Conservation (phyloP, 2,113 vertebrate species). For the Camelus dromedarius region DNA sequence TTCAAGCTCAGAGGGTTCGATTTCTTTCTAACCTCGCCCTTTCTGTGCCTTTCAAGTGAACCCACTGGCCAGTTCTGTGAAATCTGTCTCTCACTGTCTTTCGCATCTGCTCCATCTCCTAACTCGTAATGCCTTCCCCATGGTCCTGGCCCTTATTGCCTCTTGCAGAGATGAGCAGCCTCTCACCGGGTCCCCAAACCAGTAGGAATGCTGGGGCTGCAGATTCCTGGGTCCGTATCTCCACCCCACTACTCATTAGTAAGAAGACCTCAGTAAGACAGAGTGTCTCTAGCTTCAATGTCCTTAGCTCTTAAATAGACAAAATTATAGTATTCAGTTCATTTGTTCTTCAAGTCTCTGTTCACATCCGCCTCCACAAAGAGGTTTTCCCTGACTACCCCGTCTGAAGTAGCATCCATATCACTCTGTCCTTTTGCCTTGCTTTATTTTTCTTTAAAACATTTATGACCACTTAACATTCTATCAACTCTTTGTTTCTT, state of each 20-base stretch:
- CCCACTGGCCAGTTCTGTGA: neutral
- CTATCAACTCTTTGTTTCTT: neutral
- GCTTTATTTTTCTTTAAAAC: neutral
- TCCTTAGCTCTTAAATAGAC: neutral
- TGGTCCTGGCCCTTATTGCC: neutral
- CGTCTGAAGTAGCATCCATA: neutral
- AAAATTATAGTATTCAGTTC: neutral
- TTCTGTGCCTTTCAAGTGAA: neutral
- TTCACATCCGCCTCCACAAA: neutral
- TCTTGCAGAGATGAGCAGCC: neutral
- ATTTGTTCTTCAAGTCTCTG: neutral
- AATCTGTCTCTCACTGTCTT: neutral
- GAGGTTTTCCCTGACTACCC: neutral
- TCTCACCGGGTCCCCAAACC: neutral
- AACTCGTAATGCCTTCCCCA: fast-evolving
- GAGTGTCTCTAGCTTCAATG: neutral
- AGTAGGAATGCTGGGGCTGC: neutral
- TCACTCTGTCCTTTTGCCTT: neutral
- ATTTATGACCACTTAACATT: neutral
- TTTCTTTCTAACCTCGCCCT: neutral
- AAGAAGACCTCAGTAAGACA: neutral
- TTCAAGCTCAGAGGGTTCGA: neutral
- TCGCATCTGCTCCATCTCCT: neutral
- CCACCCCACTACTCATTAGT: neutral
- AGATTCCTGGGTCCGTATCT: neutral